A percentile compares a stretch with the other conserved stretches of the same genome.
These are phyloP conservation scores for Agapornis canus DNA, from an alignment of 2,797 vertebrate genomes.

Conservation along the genomic window DNA sequence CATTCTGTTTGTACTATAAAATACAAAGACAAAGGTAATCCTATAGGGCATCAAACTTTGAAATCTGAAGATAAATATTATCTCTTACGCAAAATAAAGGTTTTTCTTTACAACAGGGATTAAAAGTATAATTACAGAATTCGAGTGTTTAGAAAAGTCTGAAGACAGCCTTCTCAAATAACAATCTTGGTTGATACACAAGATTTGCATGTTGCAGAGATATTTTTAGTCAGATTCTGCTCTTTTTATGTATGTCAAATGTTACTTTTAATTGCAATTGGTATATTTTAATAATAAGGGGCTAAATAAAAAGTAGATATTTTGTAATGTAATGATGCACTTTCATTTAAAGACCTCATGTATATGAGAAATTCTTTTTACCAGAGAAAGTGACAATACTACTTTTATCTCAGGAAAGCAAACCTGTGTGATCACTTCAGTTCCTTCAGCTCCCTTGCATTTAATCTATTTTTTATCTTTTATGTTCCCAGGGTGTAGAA, in stretches of 20 bases:
- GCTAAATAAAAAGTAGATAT: background rate
- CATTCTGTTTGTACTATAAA: background rate
- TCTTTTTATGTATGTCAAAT: background rate
- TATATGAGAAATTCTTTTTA: background rate
- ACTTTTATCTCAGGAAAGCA: background rate
- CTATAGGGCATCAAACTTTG: background rate
- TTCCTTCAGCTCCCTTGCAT: slow-evolving; percentile 7
- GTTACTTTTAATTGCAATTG: background rate
- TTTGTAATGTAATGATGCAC: background rate
- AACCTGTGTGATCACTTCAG: background rate
- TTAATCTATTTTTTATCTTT: slow-evolving; percentile 51
- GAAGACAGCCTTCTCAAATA: background rate
- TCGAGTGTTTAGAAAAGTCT: background rate
- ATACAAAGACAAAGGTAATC: background rate
- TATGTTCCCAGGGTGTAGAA: background rate
- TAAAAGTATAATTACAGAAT: background rate
- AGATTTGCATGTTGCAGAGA: background rate
- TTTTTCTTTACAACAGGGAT: background rate
- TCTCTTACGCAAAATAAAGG: background rate
- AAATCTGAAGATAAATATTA: background rate
- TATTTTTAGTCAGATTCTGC: background rate
- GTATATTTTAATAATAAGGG: background rate
- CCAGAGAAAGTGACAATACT: background rate
- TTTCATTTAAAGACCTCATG: background rate
- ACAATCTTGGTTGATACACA: background rate